Evolutionary conservation across 2,888 invertebrate species (phyloP), one percentile per base, ranked within the genome.

Genomic region (Lycia hirtaria): DNA sequence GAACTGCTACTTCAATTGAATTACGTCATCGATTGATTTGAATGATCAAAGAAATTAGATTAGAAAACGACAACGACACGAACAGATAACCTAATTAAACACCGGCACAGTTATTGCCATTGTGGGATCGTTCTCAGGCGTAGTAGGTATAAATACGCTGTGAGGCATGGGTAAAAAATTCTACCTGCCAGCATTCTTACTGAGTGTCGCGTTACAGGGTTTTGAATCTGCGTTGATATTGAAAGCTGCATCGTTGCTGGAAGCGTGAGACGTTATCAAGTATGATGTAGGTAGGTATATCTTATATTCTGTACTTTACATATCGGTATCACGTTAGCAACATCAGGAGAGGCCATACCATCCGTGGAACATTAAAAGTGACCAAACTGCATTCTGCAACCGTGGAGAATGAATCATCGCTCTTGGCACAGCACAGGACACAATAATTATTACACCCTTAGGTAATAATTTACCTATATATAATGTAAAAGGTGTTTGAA

Each of bases 371-470:
- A 76, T 75, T 70, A 72, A 75, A 77, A 82, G 76, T 84, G 80
- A 78, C 83, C 85, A 68, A 81, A 84, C 85, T 85, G 87, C 87
- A 88, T 88, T 89, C 86, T 83, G 74, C 69, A 71, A 73, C 72
- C 71, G 76, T 73, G 75, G 73, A 73, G 71, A 64, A 80, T 89
- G 90, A 90, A 79, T 89, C 90, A 90, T 78, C 76, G 66, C 56
- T 80, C 80, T 88, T 88, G 88, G 86, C 87, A 85, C 75, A 73
- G 86, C 87, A 85, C 75, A 73, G 75, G 75, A 73, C 76, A 72
- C 71, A 76, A 78, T n/a, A n/a, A n/a, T n/a, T 80, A 81, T 82
- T 81, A 81, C 82, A 79, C 72, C 72, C 72, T 71, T 71, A 73
- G 71, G 70, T 69, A 66, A 73, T 76, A 67, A 74, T 77, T n/a